Evolutionary conservation across 2,113 vertebrate genomes (phyloP), one percentile per base, ranked within the genome.

Genomic region (Crotalus viridis): DNA sequence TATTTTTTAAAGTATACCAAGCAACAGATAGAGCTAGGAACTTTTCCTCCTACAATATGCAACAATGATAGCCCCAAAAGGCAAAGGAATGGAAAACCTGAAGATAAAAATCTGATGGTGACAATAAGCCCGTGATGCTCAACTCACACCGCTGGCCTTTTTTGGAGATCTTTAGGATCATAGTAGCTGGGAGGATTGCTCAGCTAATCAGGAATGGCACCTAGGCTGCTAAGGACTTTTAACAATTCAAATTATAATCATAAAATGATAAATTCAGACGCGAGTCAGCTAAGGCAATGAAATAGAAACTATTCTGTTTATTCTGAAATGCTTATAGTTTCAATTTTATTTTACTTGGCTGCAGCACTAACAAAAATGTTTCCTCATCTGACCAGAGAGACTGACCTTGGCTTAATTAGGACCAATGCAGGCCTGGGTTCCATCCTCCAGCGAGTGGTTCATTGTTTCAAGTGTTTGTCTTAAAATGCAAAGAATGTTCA

Each of bases 301-400:
- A 54, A 10, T 93, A 87, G 94, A 21, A 87, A 85, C 86, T 54
- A 93, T 91, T 74, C 61, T 92, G 59, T 26, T 1, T 87, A 95
- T 59, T 0, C 26, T 48, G 22, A 3, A 56, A 51, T 9, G 69
- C 81, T 56, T 69, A 91, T 91, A 88, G 0, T 86, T 93, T 28
- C 86, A 95, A 28, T 55, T 90, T 26, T 33, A 59, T 96, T 97
- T 96, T 94, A 94, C 57, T 96, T 97, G 96, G 96, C 96, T 51
- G 95, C 59, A 1, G 94, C 95, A 87, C 95, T 88, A 94, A 96
- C 94, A 87, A 87, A 56, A 48, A 86, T 24, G 90, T 5, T 95
- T 96, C 95, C 95, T 96, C 94, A 17, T 85, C 22, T 88, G 39
- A 61, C 86, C 94, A 59, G 81, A 48, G 51, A 52, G 26, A 92